Evolutionary conservation across 2,888 invertebrate species (phyloP).

Genomic region (Hesperia comma): DNA sequence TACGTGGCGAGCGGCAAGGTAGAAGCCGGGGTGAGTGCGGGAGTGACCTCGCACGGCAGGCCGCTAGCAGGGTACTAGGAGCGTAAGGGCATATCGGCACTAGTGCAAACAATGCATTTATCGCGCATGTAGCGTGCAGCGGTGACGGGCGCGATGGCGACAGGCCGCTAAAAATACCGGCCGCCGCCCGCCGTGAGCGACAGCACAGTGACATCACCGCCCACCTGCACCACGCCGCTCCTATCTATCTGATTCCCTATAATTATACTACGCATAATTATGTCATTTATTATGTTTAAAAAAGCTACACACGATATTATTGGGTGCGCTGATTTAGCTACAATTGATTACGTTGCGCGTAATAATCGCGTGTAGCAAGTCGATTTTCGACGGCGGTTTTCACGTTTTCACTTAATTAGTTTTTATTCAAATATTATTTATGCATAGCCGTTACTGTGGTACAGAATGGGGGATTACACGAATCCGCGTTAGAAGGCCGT

Average conservation of each 20-base stretch:
- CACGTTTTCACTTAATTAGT: not conserved
- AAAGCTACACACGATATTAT: too few relatives aligned
- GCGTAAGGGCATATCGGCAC: too few relatives aligned
- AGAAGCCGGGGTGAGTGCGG: too few relatives aligned
- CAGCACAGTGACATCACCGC: constrained; percentile 36
- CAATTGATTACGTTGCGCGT: too few relatives aligned
- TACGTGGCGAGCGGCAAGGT: too few relatives aligned
- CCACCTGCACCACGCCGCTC: constrained; percentile 25
- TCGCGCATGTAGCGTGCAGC: constrained; percentile 18
- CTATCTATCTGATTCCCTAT: not conserved
- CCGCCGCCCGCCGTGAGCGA: constrained; percentile 30
- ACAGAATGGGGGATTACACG: not conserved
- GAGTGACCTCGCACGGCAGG: too few relatives aligned
- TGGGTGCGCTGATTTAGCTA: too few relatives aligned
- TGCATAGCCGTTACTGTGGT: not conserved
- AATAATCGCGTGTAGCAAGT: not conserved
- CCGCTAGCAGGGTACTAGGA: too few relatives aligned
- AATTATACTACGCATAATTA: too few relatives aligned
- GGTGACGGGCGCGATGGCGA: constrained; percentile 18
- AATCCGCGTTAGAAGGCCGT: too few relatives aligned
- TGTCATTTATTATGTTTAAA: too few relatives aligned
- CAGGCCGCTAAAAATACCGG: constrained; percentile 38
- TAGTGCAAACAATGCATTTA: constrained; percentile 24
- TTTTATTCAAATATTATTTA: not conserved
- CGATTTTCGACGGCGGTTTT: not conserved